Base-by-base conservation (phyloP, 2,888 invertebrate genomes). In the Drosophila peninsularis region DNA sequence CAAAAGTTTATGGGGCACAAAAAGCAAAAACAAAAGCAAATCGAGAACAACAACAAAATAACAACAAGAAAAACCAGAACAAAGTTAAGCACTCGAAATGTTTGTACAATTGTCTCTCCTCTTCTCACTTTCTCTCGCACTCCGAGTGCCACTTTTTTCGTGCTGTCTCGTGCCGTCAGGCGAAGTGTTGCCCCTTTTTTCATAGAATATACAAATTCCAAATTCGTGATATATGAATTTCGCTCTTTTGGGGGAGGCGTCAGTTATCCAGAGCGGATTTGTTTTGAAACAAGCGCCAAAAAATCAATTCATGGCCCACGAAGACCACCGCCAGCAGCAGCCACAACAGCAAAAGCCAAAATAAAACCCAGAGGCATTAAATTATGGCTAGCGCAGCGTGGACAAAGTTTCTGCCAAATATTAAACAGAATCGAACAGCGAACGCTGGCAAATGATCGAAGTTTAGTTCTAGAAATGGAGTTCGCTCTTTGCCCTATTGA, bases 1-100 rank as follows among this genome's bases (percentile, higher is more conserved):
- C 61, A 71, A 73, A 70, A 86, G 56, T 79, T 82, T 65, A 68
- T 73, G 60, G 62, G 13, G 41, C 34, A 78, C 64, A 81, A 62
- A 17, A 27, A 62, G 9, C 52, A 55, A 63, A 60, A 42, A 57
- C 61, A 45, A 73, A 69, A 67, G 19, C 30, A 49, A 37, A 41
- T 30, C 52, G 70, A 47, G 34, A 65, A 2, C 30, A 49, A n/a
- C 24, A 49, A 49, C n/a, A 54, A 47, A 44, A 44, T 39, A 62
- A 47, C 19, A n/a, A 34, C 19, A 41, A 36, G 54, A 47, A 60
- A 64, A 58, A 27, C 34, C 42, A 57, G 47, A 57, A 64, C n/a
- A 80, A 69, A 70, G 58, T 81, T 61, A 60, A 63, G 49, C 71
- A 65, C 62, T 75, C 49, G 66, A 82, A 70, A 64, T 84, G 55